phyloP scores from a whole-genome alignment of 2,797 vertebrate genomes.

The Sardinella longiceps region DNA sequence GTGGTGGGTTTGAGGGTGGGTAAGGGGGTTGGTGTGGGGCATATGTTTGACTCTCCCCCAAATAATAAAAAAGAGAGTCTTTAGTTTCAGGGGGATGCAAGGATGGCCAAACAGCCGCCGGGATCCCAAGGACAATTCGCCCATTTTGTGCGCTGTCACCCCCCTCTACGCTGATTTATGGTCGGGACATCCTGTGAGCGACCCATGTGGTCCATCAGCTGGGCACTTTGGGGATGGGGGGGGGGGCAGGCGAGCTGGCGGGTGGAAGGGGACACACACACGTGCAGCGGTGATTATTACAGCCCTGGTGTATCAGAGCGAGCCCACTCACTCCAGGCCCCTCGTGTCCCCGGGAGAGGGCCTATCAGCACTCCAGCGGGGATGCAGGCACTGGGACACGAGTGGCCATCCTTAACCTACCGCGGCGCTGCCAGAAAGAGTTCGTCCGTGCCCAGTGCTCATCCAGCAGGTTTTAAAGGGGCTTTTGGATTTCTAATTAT shows the following conservation, averaged over 20 bases:
- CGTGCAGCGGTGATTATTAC: constrained; percentile 77
- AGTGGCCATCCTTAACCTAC: constrained; percentile 79
- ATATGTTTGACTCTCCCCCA: constrained; percentile 72
- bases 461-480: constrained; percentile 67
- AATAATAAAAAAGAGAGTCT: constrained; percentile 75
- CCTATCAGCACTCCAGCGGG: constrained; percentile 69
- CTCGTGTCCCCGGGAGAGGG: constrained; percentile 73
- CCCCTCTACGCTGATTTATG: constrained; percentile 79
- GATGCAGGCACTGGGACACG: constrained; percentile 62
- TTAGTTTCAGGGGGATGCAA: constrained; percentile 66
- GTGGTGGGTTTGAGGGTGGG: neutral
- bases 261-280: neutral
- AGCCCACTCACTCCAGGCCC: constrained; percentile 74
- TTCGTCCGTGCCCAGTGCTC: constrained; percentile 71
- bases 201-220: constrained; percentile 77
- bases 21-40: constrained; percentile 68
- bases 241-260: constrained; percentile 47
- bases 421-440: constrained; percentile 70
- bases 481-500: constrained; percentile 75
- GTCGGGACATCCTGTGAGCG: constrained; percentile 74
- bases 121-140: constrained; percentile 78
- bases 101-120: constrained; percentile 66
- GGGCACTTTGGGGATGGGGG: constrained; percentile 56
- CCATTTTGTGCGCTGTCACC: constrained; percentile 80
- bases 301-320: constrained; percentile 75